Conservation (phyloP, 2,888 invertebrate genomes). For the Synanthedon tipuliformis region DNA sequence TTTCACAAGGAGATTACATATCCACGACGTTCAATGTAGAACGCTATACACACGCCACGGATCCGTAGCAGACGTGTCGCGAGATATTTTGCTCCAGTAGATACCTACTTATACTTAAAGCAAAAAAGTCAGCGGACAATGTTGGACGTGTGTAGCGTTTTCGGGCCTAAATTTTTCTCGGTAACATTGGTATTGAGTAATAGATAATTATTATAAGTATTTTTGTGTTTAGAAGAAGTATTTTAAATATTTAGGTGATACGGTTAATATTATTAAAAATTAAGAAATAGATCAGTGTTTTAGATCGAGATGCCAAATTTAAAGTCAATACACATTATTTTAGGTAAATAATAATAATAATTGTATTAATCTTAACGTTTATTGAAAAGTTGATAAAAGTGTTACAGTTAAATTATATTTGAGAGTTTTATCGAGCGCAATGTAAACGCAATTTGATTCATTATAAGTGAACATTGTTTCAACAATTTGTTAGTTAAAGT, state of each 20-base stretch:
- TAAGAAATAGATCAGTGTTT: conserved; percentile 63
- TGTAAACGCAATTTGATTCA: conserved; percentile 65
- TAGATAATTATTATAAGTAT: conserved; percentile 67
- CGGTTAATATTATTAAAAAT: conserved; percentile 51
- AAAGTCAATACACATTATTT: conserved; percentile 76
- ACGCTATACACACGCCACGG: conserved; percentile 47
- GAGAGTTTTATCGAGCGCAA: conserved; percentile 70
- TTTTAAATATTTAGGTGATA: conserved; percentile 69
- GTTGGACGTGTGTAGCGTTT: conserved; percentile 52
- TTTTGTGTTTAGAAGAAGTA: conserved; percentile 69
- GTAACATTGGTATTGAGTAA: conserved; percentile 63
- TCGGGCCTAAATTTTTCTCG: conserved; percentile 62
- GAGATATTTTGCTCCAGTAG: conserved; percentile 13
- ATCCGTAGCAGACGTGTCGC: conserved; percentile 1
- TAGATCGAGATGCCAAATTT: conserved; percentile 74
- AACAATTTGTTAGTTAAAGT: conserved; percentile 69
- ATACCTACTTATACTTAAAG: conserved; percentile 8
- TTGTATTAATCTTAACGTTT: conserved; percentile 66
- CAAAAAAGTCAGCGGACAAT: conserved; percentile 11
- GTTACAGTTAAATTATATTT: conserved; percentile 70
- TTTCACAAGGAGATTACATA: conserved; percentile 60
- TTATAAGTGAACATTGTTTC: conserved; percentile 68
- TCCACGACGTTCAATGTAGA: conserved; percentile 50
- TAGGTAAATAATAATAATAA: conserved; percentile 70
- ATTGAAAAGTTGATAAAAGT: conserved; percentile 67